Evolutionary conservation across 2,113 vertebrate genomes (phyloP), one percentile per base, ranked within the genome.

Genomic region (Rynchops niger): DNA sequence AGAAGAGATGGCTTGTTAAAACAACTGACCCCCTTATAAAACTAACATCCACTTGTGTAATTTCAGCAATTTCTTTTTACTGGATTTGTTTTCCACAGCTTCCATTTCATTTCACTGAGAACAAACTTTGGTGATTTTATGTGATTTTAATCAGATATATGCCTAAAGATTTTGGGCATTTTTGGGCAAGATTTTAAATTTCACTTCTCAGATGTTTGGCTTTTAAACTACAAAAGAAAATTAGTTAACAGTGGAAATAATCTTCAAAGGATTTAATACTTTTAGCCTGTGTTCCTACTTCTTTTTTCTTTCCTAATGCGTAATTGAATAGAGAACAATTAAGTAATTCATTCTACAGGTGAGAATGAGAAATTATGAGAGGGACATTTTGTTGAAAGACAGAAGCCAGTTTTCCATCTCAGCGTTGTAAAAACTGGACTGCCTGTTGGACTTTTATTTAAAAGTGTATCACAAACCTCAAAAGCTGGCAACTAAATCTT

Each of bases 141-240:
- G 45, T 61, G 56, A 86, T 85, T 90, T 94, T 91, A 95, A 79
- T 95, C 76, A 90, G 62, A 85, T 66, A 70, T 38, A 62, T 42
- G 43, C 17, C 58, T 73, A 88, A 38, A 69, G 56, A 93, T 88
- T 94, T 77, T 43, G 20, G 56, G 71, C 81, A 5, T 38, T 8
- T 5, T 45, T 88, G n/a, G n/a, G n/a, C n/a, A n/a, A n/a, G n/a
- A n/a, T 53, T 94, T 93, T 78, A 86, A 81, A 94, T 95, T 94
- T 78, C 32, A 61, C 18, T 92, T 84, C 34, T 93, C 36, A 78
- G 63, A 90, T 74, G 20, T 77, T 86, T 88, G 40, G 15, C 6
- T 8, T 86, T 92, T 72, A 47, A 15, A 34, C 14, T 73, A 50
- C 14, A 53, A 78, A 77, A 89, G 36, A 88, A 80, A 83, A 81